Evolutionary conservation across 2,888 invertebrate genomes (phyloP).

Genomic region (Carterocephalus palaemon): DNA sequence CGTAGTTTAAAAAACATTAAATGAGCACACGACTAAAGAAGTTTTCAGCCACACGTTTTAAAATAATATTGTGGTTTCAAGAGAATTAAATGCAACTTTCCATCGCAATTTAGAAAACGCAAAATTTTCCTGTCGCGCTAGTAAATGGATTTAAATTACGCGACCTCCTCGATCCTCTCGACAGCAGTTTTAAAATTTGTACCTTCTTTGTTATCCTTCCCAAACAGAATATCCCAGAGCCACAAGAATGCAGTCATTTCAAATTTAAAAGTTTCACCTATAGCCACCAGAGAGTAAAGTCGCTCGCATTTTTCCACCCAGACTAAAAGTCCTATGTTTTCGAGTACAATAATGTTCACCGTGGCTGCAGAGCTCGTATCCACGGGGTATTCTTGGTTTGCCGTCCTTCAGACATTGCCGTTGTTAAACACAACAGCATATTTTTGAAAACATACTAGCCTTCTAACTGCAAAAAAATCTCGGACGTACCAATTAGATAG

Average conservation of each 20-base stretch:
- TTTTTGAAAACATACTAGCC: too few relatives aligned
- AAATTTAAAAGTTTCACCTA: conserved; percentile 24
- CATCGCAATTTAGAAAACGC: conserved; percentile 10
- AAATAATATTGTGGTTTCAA: conserved; percentile 13
- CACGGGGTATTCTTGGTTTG: background rate
- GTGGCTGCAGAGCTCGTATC: background rate
- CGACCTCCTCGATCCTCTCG: conserved; percentile 17
- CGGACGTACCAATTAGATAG: too few relatives aligned
- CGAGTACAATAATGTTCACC: conserved; percentile 15
- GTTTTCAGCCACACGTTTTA: background rate
- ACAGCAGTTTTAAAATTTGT: conserved; percentile 21
- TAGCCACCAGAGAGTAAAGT: conserved; percentile 17
- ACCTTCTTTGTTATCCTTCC: conserved; percentile 19
- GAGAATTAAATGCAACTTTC: conserved; percentile 5
- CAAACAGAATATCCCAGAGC: conserved; percentile 21
- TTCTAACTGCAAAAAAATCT: too few relatives aligned
- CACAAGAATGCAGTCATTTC: conserved; percentile 23
- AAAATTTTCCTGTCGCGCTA: conserved; percentile 9
- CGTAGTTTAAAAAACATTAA: conserved; percentile 3
- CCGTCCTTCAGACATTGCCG: too few relatives aligned
- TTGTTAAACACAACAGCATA: too few relatives aligned
- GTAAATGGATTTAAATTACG: conserved; percentile 21
- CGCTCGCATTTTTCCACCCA: conserved; percentile 19
- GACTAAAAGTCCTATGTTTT: conserved; percentile 17
- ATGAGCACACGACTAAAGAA: conserved; percentile 6